phyloP scores from a whole-genome alignment of 2,888 invertebrate species.

The Perizoma affinitatum region DNA sequence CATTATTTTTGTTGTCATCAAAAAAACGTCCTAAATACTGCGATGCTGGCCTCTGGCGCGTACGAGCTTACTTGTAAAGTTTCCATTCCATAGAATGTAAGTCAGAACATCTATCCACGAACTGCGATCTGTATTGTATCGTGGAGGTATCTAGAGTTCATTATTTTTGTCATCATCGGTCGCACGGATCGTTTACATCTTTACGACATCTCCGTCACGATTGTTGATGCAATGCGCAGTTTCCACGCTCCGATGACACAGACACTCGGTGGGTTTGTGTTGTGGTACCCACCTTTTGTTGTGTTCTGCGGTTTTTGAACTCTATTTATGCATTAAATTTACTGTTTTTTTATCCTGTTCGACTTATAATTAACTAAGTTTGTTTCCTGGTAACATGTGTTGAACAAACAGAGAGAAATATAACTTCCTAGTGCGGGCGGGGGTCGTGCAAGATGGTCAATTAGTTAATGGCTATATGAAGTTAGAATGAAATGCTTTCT shows the following conservation, averaged over 20 bases:
- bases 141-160: conserved; percentile 34
- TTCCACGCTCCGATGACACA: conserved; percentile 62
- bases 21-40: too few relatives aligned
- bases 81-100: too few relatives aligned
- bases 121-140: neutral
- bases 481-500: too few relatives aligned
- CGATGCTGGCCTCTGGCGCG: too few relatives aligned
- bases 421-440: too few relatives aligned
- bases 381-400: neutral
- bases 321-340: conserved; percentile 28
- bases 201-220: conserved; percentile 65
- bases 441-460: too few relatives aligned
- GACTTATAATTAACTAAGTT: conserved; percentile 5
- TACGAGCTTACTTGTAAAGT: too few relatives aligned
- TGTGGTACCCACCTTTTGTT: conserved; percentile 2
- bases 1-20: too few relatives aligned
- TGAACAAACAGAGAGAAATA: too few relatives aligned
- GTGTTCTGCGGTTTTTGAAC: conserved; percentile 28
- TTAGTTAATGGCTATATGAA: too few relatives aligned
- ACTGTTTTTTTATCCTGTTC: conserved; percentile 25
- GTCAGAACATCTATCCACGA: neutral
- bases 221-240: conserved; percentile 61
- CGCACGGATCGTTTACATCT: conserved; percentile 59
- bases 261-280: conserved; percentile 48
- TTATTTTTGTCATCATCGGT: conserved; percentile 67